Evolutionary conservation across 2,888 invertebrate species (phyloP).

Genomic region (Xanthia togata): DNA sequence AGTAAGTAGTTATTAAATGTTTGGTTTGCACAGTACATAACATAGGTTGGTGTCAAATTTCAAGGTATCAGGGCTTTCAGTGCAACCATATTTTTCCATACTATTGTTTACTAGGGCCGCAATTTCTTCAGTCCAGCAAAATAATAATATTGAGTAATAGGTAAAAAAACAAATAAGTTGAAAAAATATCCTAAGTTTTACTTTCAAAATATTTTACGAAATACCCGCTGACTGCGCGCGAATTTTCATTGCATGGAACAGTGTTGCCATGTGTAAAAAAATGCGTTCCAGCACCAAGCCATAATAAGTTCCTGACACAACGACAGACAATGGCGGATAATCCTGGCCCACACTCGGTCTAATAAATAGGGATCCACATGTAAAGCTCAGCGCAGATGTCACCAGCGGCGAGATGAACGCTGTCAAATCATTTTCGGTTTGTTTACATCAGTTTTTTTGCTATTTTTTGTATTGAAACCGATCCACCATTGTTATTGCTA

Average conservation of each 20-base stretch:
- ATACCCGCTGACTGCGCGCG: slow-evolving; percentile 57
- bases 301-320: too few species aligned
- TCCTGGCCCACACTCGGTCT: too few species aligned
- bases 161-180: background rate
- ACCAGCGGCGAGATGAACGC: too few species aligned
- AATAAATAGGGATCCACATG: too few species aligned
- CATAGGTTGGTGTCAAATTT: slow-evolving; percentile 56
- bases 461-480: too few species aligned
- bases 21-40: slow-evolving; percentile 7
- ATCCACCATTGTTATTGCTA: too few species aligned
- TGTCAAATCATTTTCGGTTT: too few species aligned
- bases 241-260: background rate
- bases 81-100: slow-evolving; percentile 24
- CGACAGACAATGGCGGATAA: too few species aligned
- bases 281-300: slow-evolving; percentile 12
- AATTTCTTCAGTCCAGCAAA: background rate
- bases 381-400: too few species aligned
- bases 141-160: background rate
- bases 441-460: too few species aligned
- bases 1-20: slow-evolving; percentile 14
- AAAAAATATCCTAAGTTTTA: background rate
- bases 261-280: slow-evolving; percentile 22
- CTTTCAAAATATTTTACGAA: slow-evolving; percentile 38
- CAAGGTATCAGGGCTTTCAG: slow-evolving; percentile 12
- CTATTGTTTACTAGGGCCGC: background rate